Evolutionary conservation across 2,888 invertebrate species (phyloP).

Genomic region (Seladonia tumulorum): DNA sequence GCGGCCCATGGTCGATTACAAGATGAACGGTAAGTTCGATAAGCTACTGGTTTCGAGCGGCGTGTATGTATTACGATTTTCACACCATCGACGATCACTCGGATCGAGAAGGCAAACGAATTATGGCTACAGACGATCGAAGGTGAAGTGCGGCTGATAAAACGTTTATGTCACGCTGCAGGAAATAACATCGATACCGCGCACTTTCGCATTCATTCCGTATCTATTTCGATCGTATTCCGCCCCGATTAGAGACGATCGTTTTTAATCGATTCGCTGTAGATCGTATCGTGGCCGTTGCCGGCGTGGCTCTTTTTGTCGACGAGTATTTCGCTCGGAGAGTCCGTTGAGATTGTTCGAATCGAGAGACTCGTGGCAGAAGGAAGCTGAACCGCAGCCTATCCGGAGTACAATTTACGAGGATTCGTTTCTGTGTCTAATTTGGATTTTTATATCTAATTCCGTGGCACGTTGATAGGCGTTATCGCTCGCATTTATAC

Average conservation of each 20-base stretch:
- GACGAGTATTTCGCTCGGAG: background rate
- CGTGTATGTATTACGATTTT: background rate
- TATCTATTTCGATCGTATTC: slow-evolving; percentile 18
- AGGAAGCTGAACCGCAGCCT: slow-evolving; percentile 56
- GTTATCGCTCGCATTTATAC: slow-evolving; percentile 36
- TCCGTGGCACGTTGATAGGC: slow-evolving; percentile 44
- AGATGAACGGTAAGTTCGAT: slow-evolving; percentile 78
- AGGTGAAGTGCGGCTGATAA: slow-evolving; percentile 50
- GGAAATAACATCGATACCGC: slow-evolving; percentile 44
- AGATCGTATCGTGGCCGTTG: background rate
- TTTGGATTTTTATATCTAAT: slow-evolving; percentile 56
- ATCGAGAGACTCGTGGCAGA: background rate
- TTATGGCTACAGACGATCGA: slow-evolving; percentile 16
- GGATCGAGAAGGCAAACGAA: background rate
- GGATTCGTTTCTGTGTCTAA: slow-evolving; percentile 64
- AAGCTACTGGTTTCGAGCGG: background rate
- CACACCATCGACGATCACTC: background rate
- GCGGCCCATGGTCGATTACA: slow-evolving; percentile 73
- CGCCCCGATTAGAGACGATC: slow-evolving; percentile 28
- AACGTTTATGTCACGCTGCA: background rate
- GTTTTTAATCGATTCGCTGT: slow-evolving; percentile 15
- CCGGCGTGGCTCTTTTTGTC: no score
- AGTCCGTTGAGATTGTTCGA: background rate
- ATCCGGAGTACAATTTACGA: slow-evolving; percentile 59
- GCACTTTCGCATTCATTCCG: slow-evolving; percentile 3